Percentiles rank a stretch among this genome's conserved stretches.
Conservation (phyloP, 2,797 vertebrate genomes). For the Acanthurus leucopareius region DNA sequence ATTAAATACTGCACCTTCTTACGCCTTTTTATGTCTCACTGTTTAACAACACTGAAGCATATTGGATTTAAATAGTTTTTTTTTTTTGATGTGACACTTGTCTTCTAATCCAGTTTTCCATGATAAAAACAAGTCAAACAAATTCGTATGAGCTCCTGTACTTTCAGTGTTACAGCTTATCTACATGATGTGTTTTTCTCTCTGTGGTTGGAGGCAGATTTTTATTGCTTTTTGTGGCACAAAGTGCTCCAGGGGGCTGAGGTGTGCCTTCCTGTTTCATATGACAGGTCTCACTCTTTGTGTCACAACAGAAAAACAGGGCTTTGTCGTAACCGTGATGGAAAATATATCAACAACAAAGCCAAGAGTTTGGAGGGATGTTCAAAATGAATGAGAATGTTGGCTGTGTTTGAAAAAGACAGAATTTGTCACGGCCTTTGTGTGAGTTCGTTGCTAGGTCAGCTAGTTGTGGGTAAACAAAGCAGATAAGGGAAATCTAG, state of each 20-base stretch:
- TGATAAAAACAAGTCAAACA: neutral
- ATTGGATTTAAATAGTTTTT: neutral
- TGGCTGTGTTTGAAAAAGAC: constrained; percentile 21
- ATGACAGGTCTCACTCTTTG: constrained; percentile 38
- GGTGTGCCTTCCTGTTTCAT: constrained; percentile 65
- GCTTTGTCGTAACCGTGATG: neutral
- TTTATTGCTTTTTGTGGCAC: constrained; percentile 36
- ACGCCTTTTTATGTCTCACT: neutral
- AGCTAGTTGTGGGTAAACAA: constrained; percentile 18
- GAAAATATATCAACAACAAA: constrained; percentile 1
- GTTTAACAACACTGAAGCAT: neutral
- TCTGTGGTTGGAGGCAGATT: constrained; percentile 14
- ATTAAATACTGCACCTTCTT: neutral
- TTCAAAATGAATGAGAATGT: constrained; percentile 19
- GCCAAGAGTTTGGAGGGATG: neutral
- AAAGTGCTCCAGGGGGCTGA: constrained; percentile 19
- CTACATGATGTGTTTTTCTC: neutral
- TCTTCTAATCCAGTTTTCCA: neutral
- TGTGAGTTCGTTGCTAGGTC: constrained; percentile 12
- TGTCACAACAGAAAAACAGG: constrained; percentile 28
- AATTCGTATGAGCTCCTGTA: neutral
- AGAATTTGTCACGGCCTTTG: neutral
- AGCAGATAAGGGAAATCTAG: neutral
- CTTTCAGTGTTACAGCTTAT: neutral
- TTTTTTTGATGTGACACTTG: neutral